phyloP scores from a whole-genome alignment of 2,888 invertebrate genomes.

The Synanthedon myopaeformis region DNA sequence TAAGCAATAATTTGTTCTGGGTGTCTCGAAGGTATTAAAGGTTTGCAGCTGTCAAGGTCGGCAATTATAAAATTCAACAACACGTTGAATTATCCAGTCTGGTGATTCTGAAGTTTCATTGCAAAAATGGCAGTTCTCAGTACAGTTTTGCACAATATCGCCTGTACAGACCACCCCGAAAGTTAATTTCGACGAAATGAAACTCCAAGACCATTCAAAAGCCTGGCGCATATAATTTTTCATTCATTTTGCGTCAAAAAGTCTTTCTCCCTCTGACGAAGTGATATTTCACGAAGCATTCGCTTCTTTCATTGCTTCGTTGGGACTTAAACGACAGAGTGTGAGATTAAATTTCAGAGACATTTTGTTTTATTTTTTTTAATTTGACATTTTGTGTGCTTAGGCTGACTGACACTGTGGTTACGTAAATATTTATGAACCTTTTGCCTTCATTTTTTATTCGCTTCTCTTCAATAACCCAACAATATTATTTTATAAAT shows the following conservation, averaged over 20 bases:
- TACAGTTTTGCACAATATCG: neutral
- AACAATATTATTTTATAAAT: too few species aligned
- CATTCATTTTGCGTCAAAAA: conserved; percentile 46
- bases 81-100: neutral
- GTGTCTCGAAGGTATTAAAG: too few species aligned
- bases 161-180: conserved; percentile 1
- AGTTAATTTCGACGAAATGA: conserved; percentile 6
- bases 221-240: conserved; percentile 33
- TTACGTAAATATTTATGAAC: too few species aligned
- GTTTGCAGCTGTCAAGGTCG: too few species aligned
- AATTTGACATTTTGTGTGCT: conserved; percentile 3
- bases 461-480: too few species aligned
- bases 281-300: conserved; percentile 11
- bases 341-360: conserved; percentile 9
- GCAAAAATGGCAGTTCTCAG: neutral
- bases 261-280: conserved; percentile 13
- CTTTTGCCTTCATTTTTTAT: too few species aligned
- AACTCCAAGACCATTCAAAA: conserved; percentile 22
- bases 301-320: conserved; percentile 4
- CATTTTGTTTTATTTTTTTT: conserved; percentile 4
- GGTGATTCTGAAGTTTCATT: neutral
- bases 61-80: too few species aligned
- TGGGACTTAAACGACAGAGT: conserved; percentile 7
- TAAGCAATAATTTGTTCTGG: too few species aligned
- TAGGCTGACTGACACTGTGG: neutral